Conservation (phyloP, 2,113 vertebrate species). For the Jacana jacana region DNA sequence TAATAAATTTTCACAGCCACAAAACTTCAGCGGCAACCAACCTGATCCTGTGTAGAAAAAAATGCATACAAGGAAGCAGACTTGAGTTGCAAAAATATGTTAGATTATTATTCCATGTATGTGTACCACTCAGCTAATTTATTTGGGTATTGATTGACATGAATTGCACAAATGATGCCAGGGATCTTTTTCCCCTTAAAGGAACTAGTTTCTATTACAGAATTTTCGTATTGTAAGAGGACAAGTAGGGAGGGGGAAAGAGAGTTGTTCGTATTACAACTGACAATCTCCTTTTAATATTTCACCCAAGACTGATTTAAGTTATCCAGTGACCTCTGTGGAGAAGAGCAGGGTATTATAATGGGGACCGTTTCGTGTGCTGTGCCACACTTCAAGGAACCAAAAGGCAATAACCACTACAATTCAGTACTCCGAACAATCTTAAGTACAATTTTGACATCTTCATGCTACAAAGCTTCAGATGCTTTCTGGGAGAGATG, state of each 20-base stretch:
- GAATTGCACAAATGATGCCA: conserved; percentile 49
- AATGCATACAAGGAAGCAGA: conserved; percentile 59
- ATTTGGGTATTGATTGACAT: conserved; percentile 63
- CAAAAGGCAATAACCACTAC: conserved; percentile 46
- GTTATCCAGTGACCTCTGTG: conserved; percentile 49
- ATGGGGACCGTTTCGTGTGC: conserved; percentile 29
- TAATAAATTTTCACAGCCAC: conserved; percentile 84
- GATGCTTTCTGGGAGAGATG: conserved; percentile 50
- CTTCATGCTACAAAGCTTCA: conserved; percentile 55
- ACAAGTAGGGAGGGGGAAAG: not conserved
- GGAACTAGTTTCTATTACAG: conserved; percentile 40
- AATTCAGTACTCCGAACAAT: conserved; percentile 24
- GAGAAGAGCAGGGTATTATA: conserved; percentile 41
- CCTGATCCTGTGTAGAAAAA: conserved; percentile 72
- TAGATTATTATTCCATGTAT: conserved; percentile 73
- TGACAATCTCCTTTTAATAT: conserved; percentile 70
- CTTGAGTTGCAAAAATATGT: conserved; percentile 67
- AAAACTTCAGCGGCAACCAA: conserved; percentile 76
- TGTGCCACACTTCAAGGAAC: conserved; percentile 11
- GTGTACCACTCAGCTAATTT: conserved; percentile 59
- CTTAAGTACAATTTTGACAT: conserved; percentile 62
- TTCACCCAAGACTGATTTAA: conserved; percentile 61
- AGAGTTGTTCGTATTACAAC: conserved; percentile 34
- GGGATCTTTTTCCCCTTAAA: conserved; percentile 42
- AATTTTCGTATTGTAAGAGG: conserved; percentile 59